phyloP scores from a whole-genome alignment of 2,797 vertebrate genomes.

The Sebastes diaconus region DNA sequence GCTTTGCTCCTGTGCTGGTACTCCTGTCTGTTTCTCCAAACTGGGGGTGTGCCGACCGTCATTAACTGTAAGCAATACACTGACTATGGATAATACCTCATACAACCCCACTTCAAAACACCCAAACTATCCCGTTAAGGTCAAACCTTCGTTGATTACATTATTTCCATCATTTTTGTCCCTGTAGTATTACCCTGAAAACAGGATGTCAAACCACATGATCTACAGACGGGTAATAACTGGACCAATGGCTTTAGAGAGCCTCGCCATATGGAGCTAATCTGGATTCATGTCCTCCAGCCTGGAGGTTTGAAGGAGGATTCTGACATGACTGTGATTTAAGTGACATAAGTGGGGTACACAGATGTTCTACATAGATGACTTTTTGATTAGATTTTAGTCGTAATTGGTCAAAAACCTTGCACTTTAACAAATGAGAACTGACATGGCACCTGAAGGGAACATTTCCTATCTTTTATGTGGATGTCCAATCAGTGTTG shows the following conservation, averaged over 20 bases:
- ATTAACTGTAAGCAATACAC: fast-evolving
- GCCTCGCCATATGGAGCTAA: constrained; percentile 34
- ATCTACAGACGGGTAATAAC: constrained; percentile 1
- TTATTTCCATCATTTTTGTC: background rate
- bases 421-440: background rate
- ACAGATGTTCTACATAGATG: constrained; percentile 14
- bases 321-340: constrained; percentile 24
- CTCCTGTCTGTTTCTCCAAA: too few species aligned
- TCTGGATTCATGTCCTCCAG: constrained; percentile 22
- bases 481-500: background rate
- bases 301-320: constrained; percentile 6
- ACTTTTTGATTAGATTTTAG: background rate
- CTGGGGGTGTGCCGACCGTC: fast-evolving
- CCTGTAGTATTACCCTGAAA: background rate
- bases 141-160: background rate
- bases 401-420: background rate
- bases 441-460: background rate
- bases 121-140: too few species aligned
- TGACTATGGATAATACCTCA: too few species aligned
- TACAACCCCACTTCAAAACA: too few species aligned
- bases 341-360: background rate
- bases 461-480: background rate
- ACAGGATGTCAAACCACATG: constrained; percentile 11
- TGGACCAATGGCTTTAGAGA: constrained; percentile 20
- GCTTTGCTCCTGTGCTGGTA: too few species aligned